Evolutionary conservation across 2,797 vertebrate species (phyloP).

Genomic region (Aplochiton taeniatus): DNA sequence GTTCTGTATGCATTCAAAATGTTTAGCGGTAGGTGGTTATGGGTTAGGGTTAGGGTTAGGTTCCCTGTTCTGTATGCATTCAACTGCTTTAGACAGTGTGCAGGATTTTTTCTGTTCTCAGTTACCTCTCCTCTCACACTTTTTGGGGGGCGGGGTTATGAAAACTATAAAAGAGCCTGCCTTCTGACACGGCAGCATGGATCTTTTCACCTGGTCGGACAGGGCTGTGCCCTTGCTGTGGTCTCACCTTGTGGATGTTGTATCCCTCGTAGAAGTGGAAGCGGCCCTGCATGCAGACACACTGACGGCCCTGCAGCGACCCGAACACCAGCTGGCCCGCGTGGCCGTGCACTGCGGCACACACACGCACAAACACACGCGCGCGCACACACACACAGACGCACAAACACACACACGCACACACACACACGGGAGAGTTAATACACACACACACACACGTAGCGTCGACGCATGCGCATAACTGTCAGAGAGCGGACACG

Average conservation of each 20-base stretch:
- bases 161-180: no score
- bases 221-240: neutral
- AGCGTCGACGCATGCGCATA: no score
- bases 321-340: conserved; percentile 82
- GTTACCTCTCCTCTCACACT: no score
- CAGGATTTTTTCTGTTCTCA: no score
- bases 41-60: no score
- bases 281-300: conserved; percentile 86
- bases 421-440: neutral
- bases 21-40: no score
- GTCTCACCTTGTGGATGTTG: conserved; percentile 71
- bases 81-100: no score
- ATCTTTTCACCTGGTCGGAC: neutral
- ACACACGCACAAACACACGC: conserved; percentile 28
- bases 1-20: no score
- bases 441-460: conserved; percentile 3
- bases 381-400: conserved; percentile 27
- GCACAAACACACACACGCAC: conserved; percentile 25
- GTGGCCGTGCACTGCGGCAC: conserved; percentile 74
- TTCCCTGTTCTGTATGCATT: no score
- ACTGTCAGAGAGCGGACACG: no score
- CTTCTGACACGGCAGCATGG: no score
- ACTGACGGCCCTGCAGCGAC: conserved; percentile 70
- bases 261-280: conserved; percentile 86
- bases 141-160: no score